Evolutionary conservation across 1,140 invertebrate species (phyloP).

Genomic region (Nomia melanderi): DNA sequence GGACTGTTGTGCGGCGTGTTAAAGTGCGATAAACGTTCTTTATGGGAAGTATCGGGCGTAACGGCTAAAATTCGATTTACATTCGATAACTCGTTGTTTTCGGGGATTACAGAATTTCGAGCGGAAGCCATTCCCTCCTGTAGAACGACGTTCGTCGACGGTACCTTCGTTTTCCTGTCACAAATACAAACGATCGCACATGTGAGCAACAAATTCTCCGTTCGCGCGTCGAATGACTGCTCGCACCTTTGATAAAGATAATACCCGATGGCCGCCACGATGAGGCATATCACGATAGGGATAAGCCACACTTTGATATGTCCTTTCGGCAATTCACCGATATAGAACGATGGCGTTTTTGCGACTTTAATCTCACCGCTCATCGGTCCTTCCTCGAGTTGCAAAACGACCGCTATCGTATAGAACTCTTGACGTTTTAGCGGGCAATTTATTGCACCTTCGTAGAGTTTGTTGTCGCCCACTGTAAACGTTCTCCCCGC

Average conservation of each 20-base stretch:
- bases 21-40: not conserved
- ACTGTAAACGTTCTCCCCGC: slow-evolving; percentile 48
- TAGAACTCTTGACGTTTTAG: slow-evolving; percentile 56
- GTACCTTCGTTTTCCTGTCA: slow-evolving; percentile 20
- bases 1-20: not conserved
- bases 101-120: slow-evolving; percentile 1
- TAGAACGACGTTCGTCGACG: not conserved
- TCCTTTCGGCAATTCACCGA: slow-evolving; percentile 15
- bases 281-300: slow-evolving; percentile 35
- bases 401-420: slow-evolving; percentile 43
- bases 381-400: slow-evolving; percentile 9
- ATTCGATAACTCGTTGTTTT: not conserved
- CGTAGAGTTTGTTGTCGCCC: slow-evolving; percentile 52
- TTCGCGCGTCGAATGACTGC: too few species aligned
- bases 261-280: not conserved
- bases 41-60: not conserved
- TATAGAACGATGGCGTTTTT: slow-evolving; percentile 23
- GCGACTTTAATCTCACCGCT: slow-evolving; percentile 1
- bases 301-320: slow-evolving; percentile 43
- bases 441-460: slow-evolving; percentile 53
- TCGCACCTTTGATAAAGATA: slow-evolving; percentile 50
- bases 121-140: slow-evolving; percentile 42
- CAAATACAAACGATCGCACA: not conserved
- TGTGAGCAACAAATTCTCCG: too few species aligned
- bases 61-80: not conserved